Evolutionary conservation across 2,888 invertebrate genomes (phyloP).

Genomic region (Rhingia campestris): DNA sequence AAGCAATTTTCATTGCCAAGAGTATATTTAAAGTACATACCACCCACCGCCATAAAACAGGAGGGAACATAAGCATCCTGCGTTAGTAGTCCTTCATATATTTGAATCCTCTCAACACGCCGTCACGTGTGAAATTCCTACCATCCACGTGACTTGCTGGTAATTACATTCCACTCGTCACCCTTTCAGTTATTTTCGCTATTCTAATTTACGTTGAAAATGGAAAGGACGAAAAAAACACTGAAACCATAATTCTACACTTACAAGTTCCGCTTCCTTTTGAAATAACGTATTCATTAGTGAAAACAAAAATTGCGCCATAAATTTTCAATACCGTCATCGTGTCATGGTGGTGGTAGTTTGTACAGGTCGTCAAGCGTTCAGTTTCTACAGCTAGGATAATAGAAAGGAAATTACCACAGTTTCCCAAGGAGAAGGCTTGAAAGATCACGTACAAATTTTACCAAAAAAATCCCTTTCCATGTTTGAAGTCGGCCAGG

Average conservation of each 20-base stretch:
- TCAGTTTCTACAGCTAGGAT: constrained; percentile 16
- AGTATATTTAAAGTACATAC: too few species aligned
- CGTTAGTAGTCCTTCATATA: too few species aligned
- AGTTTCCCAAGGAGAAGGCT: not conserved
- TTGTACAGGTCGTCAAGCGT: constrained; percentile 23
- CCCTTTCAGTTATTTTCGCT: constrained; percentile 22
- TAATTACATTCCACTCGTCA: constrained; percentile 44
- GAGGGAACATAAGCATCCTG: too few species aligned
- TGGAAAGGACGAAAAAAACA: not conserved
- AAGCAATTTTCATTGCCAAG: too few species aligned
- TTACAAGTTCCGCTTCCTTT: constrained; percentile 46
- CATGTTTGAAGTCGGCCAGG: not conserved
- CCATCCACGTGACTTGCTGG: not conserved
- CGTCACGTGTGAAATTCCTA: too few species aligned
- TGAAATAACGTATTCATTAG: constrained; percentile 68
- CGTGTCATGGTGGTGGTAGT: constrained; percentile 9
- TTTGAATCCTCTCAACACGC: too few species aligned
- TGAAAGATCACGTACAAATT: not conserved
- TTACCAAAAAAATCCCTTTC: not conserved
- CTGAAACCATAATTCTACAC: constrained; percentile 45
- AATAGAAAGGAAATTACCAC: constrained; percentile 50
- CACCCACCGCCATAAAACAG: too few species aligned
- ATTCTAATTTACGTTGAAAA: constrained; percentile 4
- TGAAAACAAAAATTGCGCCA: constrained; percentile 48
- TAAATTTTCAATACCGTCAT: constrained; percentile 41